A percentile compares a stretch with the other conserved stretches of the same genome.
Evolutionary conservation across 2,113 vertebrate genomes (phyloP).

Genomic region (Erythrocercus mccallii): DNA sequence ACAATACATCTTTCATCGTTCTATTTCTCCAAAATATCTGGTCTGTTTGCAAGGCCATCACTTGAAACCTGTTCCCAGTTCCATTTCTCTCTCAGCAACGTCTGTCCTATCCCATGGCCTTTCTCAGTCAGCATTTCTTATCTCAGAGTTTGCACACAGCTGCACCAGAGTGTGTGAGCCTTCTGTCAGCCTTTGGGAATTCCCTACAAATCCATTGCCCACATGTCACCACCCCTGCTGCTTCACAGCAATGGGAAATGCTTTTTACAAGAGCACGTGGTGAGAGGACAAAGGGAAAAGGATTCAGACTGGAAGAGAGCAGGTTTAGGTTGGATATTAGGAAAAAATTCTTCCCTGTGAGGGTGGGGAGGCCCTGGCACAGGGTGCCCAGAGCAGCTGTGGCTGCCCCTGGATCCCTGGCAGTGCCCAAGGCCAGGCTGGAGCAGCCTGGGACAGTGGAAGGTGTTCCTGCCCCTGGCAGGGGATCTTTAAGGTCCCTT

Average conservation of each 20-base stretch:
- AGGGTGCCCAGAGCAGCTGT: not conserved
- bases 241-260: not conserved
- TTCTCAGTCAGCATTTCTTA: not conserved
- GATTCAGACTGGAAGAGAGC: not conserved
- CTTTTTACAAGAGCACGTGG: rapidly evolving
- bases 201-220: not conserved
- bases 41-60: not conserved
- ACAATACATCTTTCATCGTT: not conserved
- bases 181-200: not conserved
- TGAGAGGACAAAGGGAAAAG: not conserved
- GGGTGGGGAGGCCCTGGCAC: not conserved
- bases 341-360: not conserved
- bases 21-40: not conserved
- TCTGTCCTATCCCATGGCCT: not conserved
- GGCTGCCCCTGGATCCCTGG: not conserved
- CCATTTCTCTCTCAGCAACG: not conserved
- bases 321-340: not conserved
- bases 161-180: not conserved
- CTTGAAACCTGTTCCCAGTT: not conserved
- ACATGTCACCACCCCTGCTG: not conserved
- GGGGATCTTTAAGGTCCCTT: not conserved
- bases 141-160: not conserved
- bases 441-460: not conserved
- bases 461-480: not conserved
- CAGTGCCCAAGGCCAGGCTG: not conserved